Evolutionary conservation across 2,113 vertebrate species (phyloP).

Genomic region (Opisthocomus hoazin): DNA sequence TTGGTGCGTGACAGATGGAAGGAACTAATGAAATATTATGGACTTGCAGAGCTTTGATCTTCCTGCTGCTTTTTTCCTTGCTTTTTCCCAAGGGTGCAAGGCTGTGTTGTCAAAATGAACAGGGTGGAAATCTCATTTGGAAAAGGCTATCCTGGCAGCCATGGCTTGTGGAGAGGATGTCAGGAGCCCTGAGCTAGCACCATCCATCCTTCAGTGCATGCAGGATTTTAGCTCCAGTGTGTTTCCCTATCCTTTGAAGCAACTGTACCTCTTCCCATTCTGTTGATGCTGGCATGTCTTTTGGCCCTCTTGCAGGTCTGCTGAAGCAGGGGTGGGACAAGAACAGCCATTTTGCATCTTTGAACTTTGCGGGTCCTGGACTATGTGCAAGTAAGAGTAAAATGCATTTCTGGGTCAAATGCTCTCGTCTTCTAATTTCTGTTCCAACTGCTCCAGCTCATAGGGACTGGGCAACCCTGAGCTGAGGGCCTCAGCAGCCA

Average conservation of each 20-base stretch:
- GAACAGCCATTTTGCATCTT: neutral
- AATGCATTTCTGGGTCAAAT: neutral
- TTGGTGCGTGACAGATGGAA: slow-evolving; percentile 31
- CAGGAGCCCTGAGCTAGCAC: neutral
- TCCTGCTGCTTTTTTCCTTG: neutral
- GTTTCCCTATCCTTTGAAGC: neutral
- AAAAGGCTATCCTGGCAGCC: neutral
- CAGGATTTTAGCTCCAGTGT: neutral
- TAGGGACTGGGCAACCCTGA: neutral
- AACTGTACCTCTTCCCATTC: neutral
- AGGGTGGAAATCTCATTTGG: slow-evolving; percentile 6
- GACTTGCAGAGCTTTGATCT: slow-evolving; percentile 36
- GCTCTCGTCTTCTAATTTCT: neutral
- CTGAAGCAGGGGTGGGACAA: neutral
- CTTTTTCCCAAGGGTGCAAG: neutral
- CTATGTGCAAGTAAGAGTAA: neutral
- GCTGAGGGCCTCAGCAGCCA: neutral
- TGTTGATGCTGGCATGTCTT: neutral
- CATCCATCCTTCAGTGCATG: accelerated
- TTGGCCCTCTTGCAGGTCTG: neutral
- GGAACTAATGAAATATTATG: slow-evolving; percentile 38
- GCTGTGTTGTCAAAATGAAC: neutral
- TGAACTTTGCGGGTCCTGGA: neutral
- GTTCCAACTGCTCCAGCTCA: neutral
- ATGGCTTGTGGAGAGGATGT: neutral